Conservation (phyloP, 2,888 invertebrate genomes). For the Villa cingulata region DNA sequence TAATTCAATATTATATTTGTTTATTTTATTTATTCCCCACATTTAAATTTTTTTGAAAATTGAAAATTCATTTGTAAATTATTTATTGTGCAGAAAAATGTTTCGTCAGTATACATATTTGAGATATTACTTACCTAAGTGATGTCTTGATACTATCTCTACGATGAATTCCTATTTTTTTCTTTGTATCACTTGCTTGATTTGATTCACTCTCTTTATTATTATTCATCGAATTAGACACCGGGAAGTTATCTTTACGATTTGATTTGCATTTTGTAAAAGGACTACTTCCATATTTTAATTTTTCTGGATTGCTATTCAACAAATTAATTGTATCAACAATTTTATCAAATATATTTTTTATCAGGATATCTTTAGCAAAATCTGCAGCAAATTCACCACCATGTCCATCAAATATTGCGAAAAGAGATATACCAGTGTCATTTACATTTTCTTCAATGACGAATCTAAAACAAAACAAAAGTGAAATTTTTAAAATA, state of each 20-base stretch:
- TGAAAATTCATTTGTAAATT: too few species aligned
- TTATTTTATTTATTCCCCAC: too few species aligned
- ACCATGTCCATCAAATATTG: conserved; percentile 91
- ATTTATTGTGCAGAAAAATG: too few species aligned
- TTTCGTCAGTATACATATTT: not conserved
- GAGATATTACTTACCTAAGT: conserved; percentile 21
- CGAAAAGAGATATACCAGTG: conserved; percentile 76
- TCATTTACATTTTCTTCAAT: conserved; percentile 68
- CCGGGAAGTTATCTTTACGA: conserved; percentile 15
- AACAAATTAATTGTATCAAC: conserved; percentile 56
- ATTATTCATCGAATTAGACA: not conserved
- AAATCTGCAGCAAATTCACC: conserved; percentile 91
- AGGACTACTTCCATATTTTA: conserved; percentile 20
- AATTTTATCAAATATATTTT: conserved; percentile 63
- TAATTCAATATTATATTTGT: too few species aligned
- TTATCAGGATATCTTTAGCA: conserved; percentile 75
- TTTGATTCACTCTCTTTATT: conserved; percentile 26
- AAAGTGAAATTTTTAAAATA: too few species aligned
- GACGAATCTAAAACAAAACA: conserved; percentile 44
- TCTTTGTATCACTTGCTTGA: conserved; percentile 12
- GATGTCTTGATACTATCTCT: conserved; percentile 31
- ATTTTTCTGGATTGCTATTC: conserved; percentile 39
- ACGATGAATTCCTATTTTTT: conserved; percentile 18
- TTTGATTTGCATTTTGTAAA: conserved; percentile 25
- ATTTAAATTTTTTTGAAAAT: too few species aligned